Conservation (phyloP, 1,140 invertebrate genomes). For the Batillaria attramentaria region DNA sequence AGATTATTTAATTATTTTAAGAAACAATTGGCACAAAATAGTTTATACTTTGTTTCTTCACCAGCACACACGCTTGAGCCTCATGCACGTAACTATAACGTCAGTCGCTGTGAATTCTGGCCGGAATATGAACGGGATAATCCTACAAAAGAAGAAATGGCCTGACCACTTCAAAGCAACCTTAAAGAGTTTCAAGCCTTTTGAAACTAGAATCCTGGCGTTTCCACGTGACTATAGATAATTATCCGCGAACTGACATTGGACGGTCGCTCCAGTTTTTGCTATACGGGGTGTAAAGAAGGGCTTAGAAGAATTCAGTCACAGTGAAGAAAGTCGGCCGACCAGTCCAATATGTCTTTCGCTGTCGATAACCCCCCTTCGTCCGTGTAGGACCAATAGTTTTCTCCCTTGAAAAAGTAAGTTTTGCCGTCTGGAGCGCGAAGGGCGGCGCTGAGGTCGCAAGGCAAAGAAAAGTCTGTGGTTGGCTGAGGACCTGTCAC, state of each 20-base stretch:
- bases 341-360: constrained; percentile 13
- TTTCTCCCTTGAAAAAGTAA: constrained; percentile 26
- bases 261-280: not conserved
- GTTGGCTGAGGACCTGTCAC: constrained; percentile 5
- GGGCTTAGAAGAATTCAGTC: too few species aligned
- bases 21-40: too few species aligned
- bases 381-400: constrained; percentile 7
- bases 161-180: not conserved
- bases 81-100: too few species aligned
- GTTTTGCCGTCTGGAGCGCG: not conserved
- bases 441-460: constrained; percentile 18
- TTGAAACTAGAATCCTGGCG: not conserved
- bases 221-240: not conserved
- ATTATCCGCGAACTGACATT: not conserved
- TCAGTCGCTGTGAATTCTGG: too few species aligned
- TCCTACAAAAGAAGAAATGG: not conserved
- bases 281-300: too few species aligned
- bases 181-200: not conserved
- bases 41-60: too few species aligned
- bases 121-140: too few species aligned
- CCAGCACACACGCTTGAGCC: too few species aligned
- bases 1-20: too few species aligned
- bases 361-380: not conserved
- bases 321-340: constrained; percentile 22
- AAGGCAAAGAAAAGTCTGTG: constrained; percentile 7